Conservation (phyloP, 2,797 vertebrate species). For the Thaleichthys pacificus region DNA sequence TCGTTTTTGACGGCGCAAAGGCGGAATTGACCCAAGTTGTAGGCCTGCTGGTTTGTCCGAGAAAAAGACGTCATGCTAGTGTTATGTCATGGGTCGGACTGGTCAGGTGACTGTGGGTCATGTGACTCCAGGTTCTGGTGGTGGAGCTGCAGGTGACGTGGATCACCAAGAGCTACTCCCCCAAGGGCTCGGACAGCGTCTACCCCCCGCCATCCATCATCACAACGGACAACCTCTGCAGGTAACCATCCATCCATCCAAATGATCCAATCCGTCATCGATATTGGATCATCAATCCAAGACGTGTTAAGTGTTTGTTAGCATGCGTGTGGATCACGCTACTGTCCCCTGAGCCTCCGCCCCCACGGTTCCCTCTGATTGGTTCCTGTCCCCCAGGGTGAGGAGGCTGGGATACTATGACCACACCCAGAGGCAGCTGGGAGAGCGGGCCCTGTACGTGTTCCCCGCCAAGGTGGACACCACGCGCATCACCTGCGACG, state of each 20-base stretch:
- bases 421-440: constrained; percentile 95
- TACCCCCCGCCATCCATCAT: constrained; percentile 92
- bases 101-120: background rate
- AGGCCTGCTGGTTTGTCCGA: background rate
- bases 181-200: constrained; percentile 92
- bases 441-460: constrained; percentile 91
- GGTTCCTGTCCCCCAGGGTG: constrained; percentile 73
- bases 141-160: constrained; percentile 94
- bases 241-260: constrained; percentile 65
- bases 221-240: constrained; percentile 90
- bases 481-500: constrained; percentile 91
- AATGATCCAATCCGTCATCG: background rate
- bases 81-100: background rate
- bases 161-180: constrained; percentile 98
- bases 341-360: background rate
- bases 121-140: constrained; percentile 85
- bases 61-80: no score
- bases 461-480: constrained; percentile 93
- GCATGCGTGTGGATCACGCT: background rate
- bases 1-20: no score
- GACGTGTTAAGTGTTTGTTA: background rate
- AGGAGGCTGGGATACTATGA: constrained; percentile 93
- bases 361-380: no score
- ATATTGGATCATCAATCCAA: no score
- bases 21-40: no score